Evolutionary conservation across 1,140 invertebrate species (phyloP).

Genomic region (Diploscapter pachys): DNA sequence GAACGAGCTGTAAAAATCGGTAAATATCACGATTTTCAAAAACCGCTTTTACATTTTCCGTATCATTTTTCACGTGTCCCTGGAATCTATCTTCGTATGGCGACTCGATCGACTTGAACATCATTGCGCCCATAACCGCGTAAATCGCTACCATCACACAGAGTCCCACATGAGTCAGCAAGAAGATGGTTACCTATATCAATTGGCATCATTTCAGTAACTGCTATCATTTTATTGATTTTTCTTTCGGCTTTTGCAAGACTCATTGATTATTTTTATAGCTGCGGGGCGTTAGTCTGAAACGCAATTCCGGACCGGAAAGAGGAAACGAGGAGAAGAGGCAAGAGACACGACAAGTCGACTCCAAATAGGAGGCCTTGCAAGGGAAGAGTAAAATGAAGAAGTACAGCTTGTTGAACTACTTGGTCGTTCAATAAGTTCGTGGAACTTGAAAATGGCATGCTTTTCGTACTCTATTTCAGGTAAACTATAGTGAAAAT

Average conservation of each 20-base stretch:
- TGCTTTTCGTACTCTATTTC: too few species aligned
- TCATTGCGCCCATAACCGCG: slow-evolving; percentile 85
- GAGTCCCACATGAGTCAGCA: slow-evolving; percentile 78
- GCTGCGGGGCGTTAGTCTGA: too few species aligned
- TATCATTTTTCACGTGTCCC: slow-evolving; percentile 59
- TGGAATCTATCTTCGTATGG: slow-evolving; percentile 66
- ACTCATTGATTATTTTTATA: too few species aligned
- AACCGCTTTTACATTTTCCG: slow-evolving; percentile 37
- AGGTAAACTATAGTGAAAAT: too few species aligned
- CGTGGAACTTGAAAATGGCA: too few species aligned
- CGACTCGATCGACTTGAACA: slow-evolving; percentile 72
- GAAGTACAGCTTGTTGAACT: background rate
- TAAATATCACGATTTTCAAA: background rate
- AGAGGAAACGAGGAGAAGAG: background rate
- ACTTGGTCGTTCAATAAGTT: too few species aligned
- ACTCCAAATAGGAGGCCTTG: slow-evolving; percentile 10
- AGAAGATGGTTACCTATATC: slow-evolving; percentile 59
- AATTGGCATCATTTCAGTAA: background rate
- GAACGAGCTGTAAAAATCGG: slow-evolving; percentile 31
- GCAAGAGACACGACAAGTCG: background rate
- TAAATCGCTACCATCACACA: slow-evolving; percentile 89
- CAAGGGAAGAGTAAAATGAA: background rate
- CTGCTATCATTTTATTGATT: too few species aligned
- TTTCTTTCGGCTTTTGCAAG: too few species aligned
- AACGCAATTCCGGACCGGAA: too few species aligned